Percentiles rank a stretch among this genome's conserved stretches.
Evolutionary conservation across 1,140 invertebrate genomes (phyloP).

Genomic region (Palaemon carinicauda): DNA sequence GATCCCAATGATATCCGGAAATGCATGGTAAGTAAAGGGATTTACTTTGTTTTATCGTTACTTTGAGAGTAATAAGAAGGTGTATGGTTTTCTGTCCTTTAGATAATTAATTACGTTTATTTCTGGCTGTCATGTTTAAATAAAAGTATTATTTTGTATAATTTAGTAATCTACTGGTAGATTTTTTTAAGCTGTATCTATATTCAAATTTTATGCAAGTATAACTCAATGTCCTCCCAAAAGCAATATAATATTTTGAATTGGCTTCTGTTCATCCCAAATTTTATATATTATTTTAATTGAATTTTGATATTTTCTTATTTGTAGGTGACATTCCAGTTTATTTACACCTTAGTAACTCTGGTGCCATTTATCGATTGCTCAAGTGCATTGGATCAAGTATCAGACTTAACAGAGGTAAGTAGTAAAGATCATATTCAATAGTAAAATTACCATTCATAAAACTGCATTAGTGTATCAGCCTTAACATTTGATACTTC

Average conservation of each 20-base stretch:
- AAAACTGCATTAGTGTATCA: neutral
- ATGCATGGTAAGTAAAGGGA: slow-evolving; percentile 70
- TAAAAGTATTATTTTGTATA: too few relatives aligned
- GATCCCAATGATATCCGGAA: slow-evolving; percentile 91
- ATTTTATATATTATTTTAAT: too few relatives aligned
- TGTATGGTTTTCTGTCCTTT: too few relatives aligned
- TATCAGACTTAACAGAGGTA: slow-evolving; percentile 78
- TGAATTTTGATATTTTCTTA: neutral
- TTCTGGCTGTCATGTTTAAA: too few relatives aligned
- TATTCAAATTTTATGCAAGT: too few relatives aligned
- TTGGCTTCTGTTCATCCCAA: neutral
- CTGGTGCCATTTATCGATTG: slow-evolving; percentile 86
- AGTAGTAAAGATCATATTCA: slow-evolving; percentile 24
- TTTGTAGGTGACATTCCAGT: slow-evolving; percentile 71
- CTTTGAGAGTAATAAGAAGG: too few relatives aligned
- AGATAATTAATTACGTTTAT: too few relatives aligned
- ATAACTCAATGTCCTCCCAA: too few relatives aligned
- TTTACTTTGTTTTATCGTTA: neutral
- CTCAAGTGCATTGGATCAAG: slow-evolving; percentile 70
- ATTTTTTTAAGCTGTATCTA: too few relatives aligned
- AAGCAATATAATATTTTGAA: neutral
- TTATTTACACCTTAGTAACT: slow-evolving; percentile 79
- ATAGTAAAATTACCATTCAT: neutral
- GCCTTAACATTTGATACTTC: too few relatives aligned
- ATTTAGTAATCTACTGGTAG: too few relatives aligned